Evolutionary conservation across 2,797 vertebrate genomes (phyloP).

Genomic region (Graptemys geographica): DNA sequence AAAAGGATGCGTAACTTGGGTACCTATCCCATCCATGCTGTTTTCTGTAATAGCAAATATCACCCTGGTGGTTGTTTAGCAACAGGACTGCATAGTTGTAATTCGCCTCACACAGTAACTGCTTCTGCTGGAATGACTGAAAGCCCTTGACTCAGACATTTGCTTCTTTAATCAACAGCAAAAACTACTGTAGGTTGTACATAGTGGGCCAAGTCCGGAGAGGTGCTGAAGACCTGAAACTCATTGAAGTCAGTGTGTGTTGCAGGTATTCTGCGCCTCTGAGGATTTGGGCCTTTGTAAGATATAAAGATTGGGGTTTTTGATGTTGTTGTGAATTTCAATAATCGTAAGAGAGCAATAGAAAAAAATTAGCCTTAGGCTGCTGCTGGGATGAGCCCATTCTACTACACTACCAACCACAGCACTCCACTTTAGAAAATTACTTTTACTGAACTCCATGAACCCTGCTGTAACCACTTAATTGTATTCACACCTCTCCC

Average conservation of each 20-base stretch:
- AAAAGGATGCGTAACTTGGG: conserved; percentile 13
- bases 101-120: conserved; percentile 63
- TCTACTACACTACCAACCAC: not conserved
- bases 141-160: conserved; percentile 52
- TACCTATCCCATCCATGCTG: conserved; percentile 54
- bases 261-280: fast-evolving
- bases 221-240: not conserved
- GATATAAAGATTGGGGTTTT: not conserved
- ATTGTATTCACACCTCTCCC: not conserved
- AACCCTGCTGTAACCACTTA: not conserved
- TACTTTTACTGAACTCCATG: not conserved
- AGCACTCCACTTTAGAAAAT: not conserved
- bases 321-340: too few relatives aligned
- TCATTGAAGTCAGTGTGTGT: not conserved
- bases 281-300: not conserved
- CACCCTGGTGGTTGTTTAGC: conserved; percentile 19
- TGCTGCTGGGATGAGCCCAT: not conserved
- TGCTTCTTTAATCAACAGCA: conserved; percentile 43
- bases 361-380: not conserved
- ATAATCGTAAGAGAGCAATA: not conserved
- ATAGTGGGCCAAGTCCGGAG: not conserved
- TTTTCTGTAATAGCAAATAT: conserved; percentile 11
- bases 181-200: conserved; percentile 37
- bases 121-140: conserved; percentile 38
- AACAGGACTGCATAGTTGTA: conserved; percentile 50